Percentiles rank a stretch among this genome's conserved stretches.
Conservation (phyloP, 2,888 invertebrate genomes). For the Lucinisca nassula region DNA sequence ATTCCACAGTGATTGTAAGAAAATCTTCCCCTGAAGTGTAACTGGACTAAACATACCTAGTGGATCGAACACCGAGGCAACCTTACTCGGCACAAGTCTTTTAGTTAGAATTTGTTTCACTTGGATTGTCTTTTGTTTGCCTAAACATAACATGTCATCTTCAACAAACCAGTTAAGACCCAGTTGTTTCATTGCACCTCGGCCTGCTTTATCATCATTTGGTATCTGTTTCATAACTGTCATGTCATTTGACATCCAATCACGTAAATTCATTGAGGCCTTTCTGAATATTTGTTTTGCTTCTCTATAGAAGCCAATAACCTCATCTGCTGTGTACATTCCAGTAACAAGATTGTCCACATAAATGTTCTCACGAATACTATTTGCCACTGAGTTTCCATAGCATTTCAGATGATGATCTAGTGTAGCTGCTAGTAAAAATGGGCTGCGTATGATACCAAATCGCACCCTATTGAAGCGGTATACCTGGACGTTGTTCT, state of each 20-base stretch:
- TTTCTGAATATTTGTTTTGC: conserved; percentile 11
- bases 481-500: conserved; percentile 12
- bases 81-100: background rate
- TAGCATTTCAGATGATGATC: conserved; percentile 8
- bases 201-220: background rate
- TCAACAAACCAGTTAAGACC: conserved; percentile 34
- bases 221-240: background rate
- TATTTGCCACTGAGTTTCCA: background rate
- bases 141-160: background rate
- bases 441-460: conserved; percentile 17
- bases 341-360: conserved; percentile 28
- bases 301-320: conserved; percentile 5
- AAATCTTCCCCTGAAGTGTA: conserved; percentile 2
- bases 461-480: conserved; percentile 18
- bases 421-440: background rate
- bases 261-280: conserved; percentile 26
- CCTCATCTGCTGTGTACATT: conserved; percentile 8
- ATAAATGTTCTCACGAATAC: background rate
- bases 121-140: background rate
- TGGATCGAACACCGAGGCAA: conserved; percentile 24
- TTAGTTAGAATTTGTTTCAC: background rate
- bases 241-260: background rate
- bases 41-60: conserved; percentile 7
- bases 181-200: background rate
- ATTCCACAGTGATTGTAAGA: conserved; percentile 6